A percentile compares a stretch with the other conserved stretches of the same genome.
phyloP scores from a whole-genome alignment of 1,140 invertebrate species.

The Theocolax elegans region DNA sequence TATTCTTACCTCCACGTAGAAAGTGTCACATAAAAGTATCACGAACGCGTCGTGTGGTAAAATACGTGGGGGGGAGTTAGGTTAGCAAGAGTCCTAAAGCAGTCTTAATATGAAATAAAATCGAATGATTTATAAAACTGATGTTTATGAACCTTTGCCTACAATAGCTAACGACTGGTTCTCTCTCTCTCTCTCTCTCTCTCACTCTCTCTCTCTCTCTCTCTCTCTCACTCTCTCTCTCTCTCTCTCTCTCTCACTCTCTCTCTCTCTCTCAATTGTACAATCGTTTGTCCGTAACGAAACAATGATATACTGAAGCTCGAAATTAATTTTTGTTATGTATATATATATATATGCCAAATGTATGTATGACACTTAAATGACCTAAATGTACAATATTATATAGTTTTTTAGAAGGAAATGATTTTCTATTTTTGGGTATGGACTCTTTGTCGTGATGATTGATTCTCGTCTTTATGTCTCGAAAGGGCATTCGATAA shows the following conservation, averaged over 20 bases:
- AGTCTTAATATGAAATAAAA: constrained; percentile 57
- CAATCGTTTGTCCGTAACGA: too few relatives aligned
- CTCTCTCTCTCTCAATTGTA: background rate
- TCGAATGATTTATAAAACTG: constrained; percentile 56
- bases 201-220: background rate
- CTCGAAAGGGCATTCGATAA: too few relatives aligned
- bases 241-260: background rate
- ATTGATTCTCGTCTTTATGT: too few relatives aligned
- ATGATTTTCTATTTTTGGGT: too few relatives aligned
- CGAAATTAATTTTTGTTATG: too few relatives aligned
- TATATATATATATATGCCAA: too few relatives aligned
- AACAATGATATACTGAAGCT: constrained; percentile 9
- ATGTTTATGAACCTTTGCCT: constrained; percentile 41
- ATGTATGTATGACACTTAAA: too few relatives aligned
- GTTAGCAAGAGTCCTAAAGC: constrained; percentile 52
- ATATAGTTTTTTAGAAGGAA: too few relatives aligned
- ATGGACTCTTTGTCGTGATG: too few relatives aligned
- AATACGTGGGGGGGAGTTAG: too few relatives aligned
- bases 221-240: background rate
- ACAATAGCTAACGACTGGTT: constrained; percentile 28
- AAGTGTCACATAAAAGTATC: constrained; percentile 29
- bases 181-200: background rate
- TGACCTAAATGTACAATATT: too few relatives aligned
- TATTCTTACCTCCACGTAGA: constrained; percentile 38
- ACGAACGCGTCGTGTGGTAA: too few relatives aligned